phyloP scores from a whole-genome alignment of 2,888 invertebrate genomes.

The Apoda limacodes region DNA sequence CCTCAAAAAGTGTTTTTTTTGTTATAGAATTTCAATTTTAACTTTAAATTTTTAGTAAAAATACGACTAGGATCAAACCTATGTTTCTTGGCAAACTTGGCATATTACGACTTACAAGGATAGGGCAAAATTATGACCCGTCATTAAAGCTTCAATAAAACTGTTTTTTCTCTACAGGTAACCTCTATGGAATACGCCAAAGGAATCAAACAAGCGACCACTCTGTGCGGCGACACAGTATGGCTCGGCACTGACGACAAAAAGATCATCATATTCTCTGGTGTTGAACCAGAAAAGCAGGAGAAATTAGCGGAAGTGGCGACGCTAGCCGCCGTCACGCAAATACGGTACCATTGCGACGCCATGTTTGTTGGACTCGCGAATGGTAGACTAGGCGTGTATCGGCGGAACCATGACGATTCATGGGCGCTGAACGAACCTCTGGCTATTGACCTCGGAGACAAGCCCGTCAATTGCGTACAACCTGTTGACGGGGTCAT shows the following conservation, averaged over 20 bases:
- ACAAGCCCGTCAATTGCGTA: slow-evolving; percentile 82
- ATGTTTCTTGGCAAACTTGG: no score
- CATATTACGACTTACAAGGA: no score
- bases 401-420: slow-evolving; percentile 75
- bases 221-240: slow-evolving; percentile 76
- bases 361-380: slow-evolving; percentile 89
- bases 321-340: slow-evolving; percentile 78
- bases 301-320: slow-evolving; percentile 78
- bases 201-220: slow-evolving; percentile 68
- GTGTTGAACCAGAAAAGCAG: slow-evolving; percentile 87
- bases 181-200: slow-evolving; percentile 89
- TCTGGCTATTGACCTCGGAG: slow-evolving; percentile 76
- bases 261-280: slow-evolving; percentile 84
- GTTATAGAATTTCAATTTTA: no score
- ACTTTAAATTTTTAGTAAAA: no score
- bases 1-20: not conserved
- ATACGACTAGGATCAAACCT: no score
- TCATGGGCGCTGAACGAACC: slow-evolving; percentile 82
- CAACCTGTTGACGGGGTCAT: slow-evolving; percentile 85
- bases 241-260: slow-evolving; percentile 94
- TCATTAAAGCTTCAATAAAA: no score
- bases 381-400: slow-evolving; percentile 83
- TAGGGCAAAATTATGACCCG: no score
- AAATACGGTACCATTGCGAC: slow-evolving; percentile 88
- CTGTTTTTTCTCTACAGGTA: slow-evolving; percentile 47